Conservation (phyloP, 2,888 invertebrate genomes). For the Hanleya hanleyi region DNA sequence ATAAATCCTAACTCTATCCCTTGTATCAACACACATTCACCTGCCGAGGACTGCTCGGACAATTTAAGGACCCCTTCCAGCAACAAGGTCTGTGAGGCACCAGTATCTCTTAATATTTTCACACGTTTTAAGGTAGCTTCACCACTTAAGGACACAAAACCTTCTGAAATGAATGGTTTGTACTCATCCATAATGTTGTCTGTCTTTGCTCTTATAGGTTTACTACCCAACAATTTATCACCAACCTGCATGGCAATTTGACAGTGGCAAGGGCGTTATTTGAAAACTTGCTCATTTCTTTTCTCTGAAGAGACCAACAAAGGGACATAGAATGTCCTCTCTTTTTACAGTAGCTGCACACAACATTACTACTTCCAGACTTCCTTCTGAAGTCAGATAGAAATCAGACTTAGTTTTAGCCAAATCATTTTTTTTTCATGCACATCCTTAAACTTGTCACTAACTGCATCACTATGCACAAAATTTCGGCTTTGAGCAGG, state of each 20-base stretch:
- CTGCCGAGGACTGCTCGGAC: conserved; percentile 23
- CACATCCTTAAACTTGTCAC: too few species aligned
- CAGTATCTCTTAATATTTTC: conserved; percentile 34
- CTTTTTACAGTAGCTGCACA: too few species aligned
- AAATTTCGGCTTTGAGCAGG: background rate
- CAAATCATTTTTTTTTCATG: too few species aligned
- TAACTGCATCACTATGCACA: background rate
- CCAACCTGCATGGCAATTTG: too few species aligned
- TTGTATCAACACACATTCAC: conserved; percentile 27
- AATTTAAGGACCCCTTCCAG: conserved; percentile 28
- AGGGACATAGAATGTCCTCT: too few species aligned
- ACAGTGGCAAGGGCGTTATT: too few species aligned
- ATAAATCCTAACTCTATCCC: conserved; percentile 30
- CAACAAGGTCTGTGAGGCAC: conserved; percentile 36
- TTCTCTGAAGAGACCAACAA: too few species aligned
- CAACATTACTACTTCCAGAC: background rate
- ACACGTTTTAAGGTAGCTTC: conserved; percentile 2
- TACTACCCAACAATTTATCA: too few species aligned
- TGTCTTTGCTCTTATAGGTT: too few species aligned
- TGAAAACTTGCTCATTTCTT: too few species aligned
- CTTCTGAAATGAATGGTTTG: conserved; percentile 31
- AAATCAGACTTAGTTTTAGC: too few species aligned
- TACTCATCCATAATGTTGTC: conserved; percentile 24
- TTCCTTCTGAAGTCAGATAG: too few species aligned
- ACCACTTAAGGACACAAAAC: conserved; percentile 30